A percentile compares a stretch with the other conserved stretches of the same genome.
Conservation (phyloP, 2,888 invertebrate species). For the Oeneis ivallda region DNA sequence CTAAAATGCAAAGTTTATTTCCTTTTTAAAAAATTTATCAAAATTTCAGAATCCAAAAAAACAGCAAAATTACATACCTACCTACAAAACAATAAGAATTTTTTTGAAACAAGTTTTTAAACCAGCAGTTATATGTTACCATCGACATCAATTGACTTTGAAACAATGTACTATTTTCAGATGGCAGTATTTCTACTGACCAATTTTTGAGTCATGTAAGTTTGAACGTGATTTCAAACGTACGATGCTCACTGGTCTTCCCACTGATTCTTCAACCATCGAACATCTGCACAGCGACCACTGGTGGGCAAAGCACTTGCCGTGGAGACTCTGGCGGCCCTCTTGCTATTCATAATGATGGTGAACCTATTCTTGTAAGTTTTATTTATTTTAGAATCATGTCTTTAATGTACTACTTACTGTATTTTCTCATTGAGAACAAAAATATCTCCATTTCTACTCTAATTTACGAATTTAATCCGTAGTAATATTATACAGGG, state of each 20-base stretch:
- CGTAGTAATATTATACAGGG: too few species aligned
- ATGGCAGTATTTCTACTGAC: constrained; percentile 35
- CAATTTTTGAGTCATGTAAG: constrained; percentile 44
- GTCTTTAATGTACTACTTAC: too few species aligned
- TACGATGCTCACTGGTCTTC: constrained; percentile 44
- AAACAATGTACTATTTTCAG: constrained; percentile 32
- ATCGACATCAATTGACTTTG: not conserved
- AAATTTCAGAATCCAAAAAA: too few species aligned
- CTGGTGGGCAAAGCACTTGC: constrained; percentile 47
- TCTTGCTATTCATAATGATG: constrained; percentile 44
- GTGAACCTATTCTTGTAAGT: constrained; percentile 50
- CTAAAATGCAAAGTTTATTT: not conserved
- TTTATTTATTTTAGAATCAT: not conserved
- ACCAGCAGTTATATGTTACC: too few species aligned
- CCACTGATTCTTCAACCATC: constrained; percentile 45
- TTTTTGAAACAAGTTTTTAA: too few species aligned
- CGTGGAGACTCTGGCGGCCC: constrained; percentile 67
- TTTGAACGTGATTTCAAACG: constrained; percentile 54
- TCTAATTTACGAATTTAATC: too few species aligned
- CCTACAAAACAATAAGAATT: too few species aligned
- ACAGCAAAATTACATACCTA: too few species aligned
- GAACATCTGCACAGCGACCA: constrained; percentile 50
- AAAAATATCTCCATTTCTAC: too few species aligned
- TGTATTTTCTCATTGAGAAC: too few species aligned
- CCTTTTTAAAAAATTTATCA: too few species aligned